Evolutionary conservation across 2,888 invertebrate genomes (phyloP), one percentile per base, ranked within the genome.

Genomic region (Temnothorax unifasciatus): DNA sequence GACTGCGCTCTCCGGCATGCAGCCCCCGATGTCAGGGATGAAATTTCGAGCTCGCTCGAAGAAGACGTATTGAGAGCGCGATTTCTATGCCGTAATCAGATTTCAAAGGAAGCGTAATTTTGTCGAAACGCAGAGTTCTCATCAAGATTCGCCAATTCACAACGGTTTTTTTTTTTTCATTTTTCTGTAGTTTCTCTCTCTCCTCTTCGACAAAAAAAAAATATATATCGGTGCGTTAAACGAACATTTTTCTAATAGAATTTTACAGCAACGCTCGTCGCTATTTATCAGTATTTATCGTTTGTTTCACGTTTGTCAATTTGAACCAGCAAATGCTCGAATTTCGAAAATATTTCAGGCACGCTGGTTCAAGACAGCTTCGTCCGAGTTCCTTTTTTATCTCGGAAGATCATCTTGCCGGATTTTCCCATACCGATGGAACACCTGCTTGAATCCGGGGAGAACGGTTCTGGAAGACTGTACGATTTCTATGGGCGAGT

Each of bases 201-300:
- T 11, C 44, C 4, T 59, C 41, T 11, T 4, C 15, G 0, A 34
- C 15, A 29, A 50, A 47, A 64, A 57, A 41, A 44, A 64, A 61
- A 61, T n/a, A 29, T 29, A 64, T 50, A 75, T 38, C 15, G 18
- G 15, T 64, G 75, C 38, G 25, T 50, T 11, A 21, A 38, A 50
- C 21, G 18, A 21, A 6, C n/a, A 15, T 47, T n/a, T 50, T 64
- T 63, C 29, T 38, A 18, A n/a, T 8, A 66, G 11, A 47, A 64
- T 64, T 21, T 50, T 34, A 13, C 50, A 66, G 9, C 4, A 21
- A 64, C 11, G 5, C 21, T 66, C 11, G 34, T 38, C 34, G 9
- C 34, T 73, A 9, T 75, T 75, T 74, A 87, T 89, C 89, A 89
- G 87, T 92, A 87, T 88, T 88, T 90, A 84, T 86, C 89, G 87